A percentile compares a stretch with the other conserved stretches of the same genome.
Conservation (phyloP, 64 coral and sea anemone species). For the Hydrozoanthus tunicans region DNA sequence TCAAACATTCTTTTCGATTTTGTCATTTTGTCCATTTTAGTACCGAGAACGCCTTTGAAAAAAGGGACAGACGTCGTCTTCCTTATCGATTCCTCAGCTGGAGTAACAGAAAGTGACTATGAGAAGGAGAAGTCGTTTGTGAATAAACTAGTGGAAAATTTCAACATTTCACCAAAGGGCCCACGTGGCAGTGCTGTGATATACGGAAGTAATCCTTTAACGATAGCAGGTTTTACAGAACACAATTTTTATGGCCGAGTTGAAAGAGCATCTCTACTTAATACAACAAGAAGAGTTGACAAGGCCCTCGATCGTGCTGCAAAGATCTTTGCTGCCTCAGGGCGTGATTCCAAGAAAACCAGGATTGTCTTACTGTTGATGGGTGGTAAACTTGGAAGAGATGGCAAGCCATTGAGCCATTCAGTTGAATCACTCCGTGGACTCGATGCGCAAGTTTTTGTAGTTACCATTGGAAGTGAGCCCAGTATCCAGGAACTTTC, state of each 20-base stretch:
- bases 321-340: conserved; percentile 10
- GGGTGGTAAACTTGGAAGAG: conserved; percentile 39
- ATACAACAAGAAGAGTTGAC: conserved; percentile 11
- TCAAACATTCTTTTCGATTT: background rate
- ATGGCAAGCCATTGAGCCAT: conserved; percentile 28
- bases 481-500: conserved; percentile 51
- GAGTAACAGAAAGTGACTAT: conserved; percentile 21
- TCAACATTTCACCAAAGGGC: conserved; percentile 36
- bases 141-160: conserved; percentile 57
- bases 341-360: background rate
- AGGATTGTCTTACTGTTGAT: conserved; percentile 64
- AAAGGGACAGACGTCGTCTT: conserved; percentile 66
- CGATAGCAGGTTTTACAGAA: background rate
- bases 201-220: conserved; percentile 8
- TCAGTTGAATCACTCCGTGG: conserved; percentile 26
- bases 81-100: conserved; percentile 65
- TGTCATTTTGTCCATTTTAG: background rate
- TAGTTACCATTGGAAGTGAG: conserved; percentile 63
- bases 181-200: conserved; percentile 35
- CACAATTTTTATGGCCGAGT: conserved; percentile 4
- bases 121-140: conserved; percentile 78
- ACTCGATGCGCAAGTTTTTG: conserved; percentile 21
- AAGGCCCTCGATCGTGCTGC: conserved; percentile 29
- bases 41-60: conserved; percentile 20
- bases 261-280: conserved; percentile 3